A percentile compares a stretch with the other conserved stretches of the same genome.
These are phyloP conservation scores for Rhynchonema sp. DNA, from an alignment of 2,888 invertebrate genomes.

Conservation along the genomic window DNA sequence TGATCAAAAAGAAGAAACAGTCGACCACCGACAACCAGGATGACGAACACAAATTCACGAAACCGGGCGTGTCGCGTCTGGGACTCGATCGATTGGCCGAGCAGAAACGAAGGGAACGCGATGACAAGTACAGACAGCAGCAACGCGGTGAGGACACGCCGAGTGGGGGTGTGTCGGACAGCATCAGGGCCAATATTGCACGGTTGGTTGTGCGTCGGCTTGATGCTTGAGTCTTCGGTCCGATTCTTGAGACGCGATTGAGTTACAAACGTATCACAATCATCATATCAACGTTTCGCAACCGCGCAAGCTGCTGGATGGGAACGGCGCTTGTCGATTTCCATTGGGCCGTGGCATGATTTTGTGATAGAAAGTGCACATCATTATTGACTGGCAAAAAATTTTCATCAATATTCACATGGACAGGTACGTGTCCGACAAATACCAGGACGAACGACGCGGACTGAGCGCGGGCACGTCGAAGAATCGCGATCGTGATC, in stretches of 20 bases:
- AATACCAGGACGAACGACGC: neutral
- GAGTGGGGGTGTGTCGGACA: neutral
- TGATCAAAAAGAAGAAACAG: neutral
- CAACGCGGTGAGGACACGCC: conserved; percentile 1
- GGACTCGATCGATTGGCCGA: conserved; percentile 30
- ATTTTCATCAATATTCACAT: too few relatives aligned
- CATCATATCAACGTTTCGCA: too few relatives aligned
- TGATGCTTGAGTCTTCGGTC: too few relatives aligned
- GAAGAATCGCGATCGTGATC: too few relatives aligned
- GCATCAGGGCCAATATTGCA: conserved; percentile 2
- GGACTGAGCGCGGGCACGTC: neutral
- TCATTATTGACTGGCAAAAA: too few relatives aligned
- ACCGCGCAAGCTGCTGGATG: too few relatives aligned
- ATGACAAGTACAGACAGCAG: neutral
- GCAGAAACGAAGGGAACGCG: conserved; percentile 18
- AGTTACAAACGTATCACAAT: too few relatives aligned
- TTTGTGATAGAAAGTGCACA: too few relatives aligned
- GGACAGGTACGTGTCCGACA: neutral
- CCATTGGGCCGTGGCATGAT: too few relatives aligned
- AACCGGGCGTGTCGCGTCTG: conserved; percentile 17
- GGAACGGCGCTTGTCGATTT: too few relatives aligned
- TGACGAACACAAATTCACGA: neutral
- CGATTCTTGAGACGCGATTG: too few relatives aligned
- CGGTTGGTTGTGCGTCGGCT: too few relatives aligned
- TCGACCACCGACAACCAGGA: neutral